Percentiles rank a stretch among this genome's conserved stretches.
Evolutionary conservation across 2,797 vertebrate genomes (phyloP).

Genomic region (Cebuella pygmaea): DNA sequence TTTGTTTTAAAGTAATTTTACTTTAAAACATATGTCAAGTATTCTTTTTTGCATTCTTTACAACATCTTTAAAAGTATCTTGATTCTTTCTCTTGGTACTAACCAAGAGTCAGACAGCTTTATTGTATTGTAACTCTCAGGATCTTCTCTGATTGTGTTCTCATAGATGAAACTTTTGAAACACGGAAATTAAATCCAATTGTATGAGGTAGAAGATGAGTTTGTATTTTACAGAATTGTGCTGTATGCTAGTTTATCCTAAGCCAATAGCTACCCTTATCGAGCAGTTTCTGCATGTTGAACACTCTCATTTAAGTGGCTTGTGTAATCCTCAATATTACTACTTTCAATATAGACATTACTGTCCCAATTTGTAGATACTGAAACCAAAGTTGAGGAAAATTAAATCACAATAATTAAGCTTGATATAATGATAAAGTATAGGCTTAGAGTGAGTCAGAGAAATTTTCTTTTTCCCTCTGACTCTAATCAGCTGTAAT

Average conservation of each 20-base stretch:
- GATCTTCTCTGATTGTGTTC: not conserved
- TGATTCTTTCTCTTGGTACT: not conserved
- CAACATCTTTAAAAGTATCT: not conserved
- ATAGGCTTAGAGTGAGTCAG: not conserved
- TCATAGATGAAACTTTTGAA: not conserved
- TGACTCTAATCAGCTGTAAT: not conserved
- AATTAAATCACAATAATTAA: not conserved
- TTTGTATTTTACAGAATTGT: not conserved
- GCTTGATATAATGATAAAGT: not conserved
- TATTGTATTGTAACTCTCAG: not conserved
- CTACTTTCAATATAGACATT: not conserved
- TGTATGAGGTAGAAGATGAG: not conserved
- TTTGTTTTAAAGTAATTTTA: conserved; percentile 15
- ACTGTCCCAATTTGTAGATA: not conserved
- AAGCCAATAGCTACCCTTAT: not conserved
- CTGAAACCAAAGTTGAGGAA: not conserved
- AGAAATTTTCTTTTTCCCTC: not conserved
- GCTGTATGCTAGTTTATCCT: not conserved
- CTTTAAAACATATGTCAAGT: not conserved
- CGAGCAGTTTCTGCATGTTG: not conserved
- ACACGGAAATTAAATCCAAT: not conserved
- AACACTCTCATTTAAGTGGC: not conserved
- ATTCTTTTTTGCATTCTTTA: not conserved
- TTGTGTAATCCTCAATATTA: not conserved
- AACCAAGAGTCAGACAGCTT: not conserved